phyloP scores from a whole-genome alignment of 2,113 vertebrate genomes.

The Mystacornis crossleyi region DNA sequence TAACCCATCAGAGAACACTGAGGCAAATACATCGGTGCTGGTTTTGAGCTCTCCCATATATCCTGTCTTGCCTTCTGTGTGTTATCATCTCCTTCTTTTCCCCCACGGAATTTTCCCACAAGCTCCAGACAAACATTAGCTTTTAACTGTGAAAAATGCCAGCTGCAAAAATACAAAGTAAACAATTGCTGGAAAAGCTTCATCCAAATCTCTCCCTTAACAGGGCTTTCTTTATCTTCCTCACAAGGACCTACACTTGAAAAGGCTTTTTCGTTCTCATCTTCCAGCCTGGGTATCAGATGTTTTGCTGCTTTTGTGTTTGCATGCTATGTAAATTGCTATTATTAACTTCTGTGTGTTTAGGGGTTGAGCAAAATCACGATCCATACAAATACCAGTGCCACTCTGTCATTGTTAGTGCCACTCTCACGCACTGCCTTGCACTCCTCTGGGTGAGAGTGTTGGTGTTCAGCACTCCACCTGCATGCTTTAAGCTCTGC shows the following conservation, averaged over 20 bases:
- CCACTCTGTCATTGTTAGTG: not conserved
- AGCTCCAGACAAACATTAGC: not conserved
- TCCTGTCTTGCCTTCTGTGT: not conserved
- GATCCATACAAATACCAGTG: not conserved
- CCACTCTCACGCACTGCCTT: not conserved
- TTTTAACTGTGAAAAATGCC: constrained; percentile 40
- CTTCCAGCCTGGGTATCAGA: not conserved
- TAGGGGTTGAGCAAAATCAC: not conserved
- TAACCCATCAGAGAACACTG: not conserved
- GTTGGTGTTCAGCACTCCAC: not conserved
- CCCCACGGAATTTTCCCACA: not conserved
- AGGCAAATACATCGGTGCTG: not conserved
- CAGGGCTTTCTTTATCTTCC: constrained; percentile 23
- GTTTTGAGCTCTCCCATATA: not conserved
- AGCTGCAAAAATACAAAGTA: constrained; percentile 42
- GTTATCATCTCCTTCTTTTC: not conserved
- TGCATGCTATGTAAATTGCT: not conserved
- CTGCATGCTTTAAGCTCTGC: not conserved
- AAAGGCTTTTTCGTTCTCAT: constrained; percentile 17
- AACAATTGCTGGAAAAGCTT: constrained; percentile 47
- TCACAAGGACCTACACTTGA: not conserved
- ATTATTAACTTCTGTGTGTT: not conserved
- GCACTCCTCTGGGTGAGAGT: not conserved
- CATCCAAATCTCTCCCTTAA: constrained; percentile 18
- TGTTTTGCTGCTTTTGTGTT: not conserved